Evolutionary conservation across 2,888 invertebrate species (phyloP), one percentile per base, ranked within the genome.

Genomic region (Nemurella pictetii): DNA sequence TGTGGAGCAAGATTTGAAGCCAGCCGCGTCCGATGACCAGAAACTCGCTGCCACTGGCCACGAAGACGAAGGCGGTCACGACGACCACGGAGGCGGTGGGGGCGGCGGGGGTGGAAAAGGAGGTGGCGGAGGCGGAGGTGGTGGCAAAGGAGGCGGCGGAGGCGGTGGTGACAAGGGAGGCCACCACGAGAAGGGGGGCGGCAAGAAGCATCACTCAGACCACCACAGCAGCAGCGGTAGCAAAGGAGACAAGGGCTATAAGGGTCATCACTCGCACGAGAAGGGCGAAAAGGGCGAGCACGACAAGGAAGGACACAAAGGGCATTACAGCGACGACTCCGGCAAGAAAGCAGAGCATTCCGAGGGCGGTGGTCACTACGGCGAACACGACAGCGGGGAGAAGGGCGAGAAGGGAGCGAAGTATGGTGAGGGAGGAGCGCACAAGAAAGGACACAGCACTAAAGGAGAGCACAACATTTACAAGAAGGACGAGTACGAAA

Each of bases 401-500:
- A 93, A 94, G 85, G 95, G 94, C 0, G 93, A 94, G 87, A 94
- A 95, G 88, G 91, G 90, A 5, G 91, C 91, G 3, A 88, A 88
- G 85, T 94, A 93, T 86, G 93, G 92, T 73, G 91, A 92, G 12
- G 93, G 93, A 0, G 95, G 94, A 0, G 93, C 94, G 86, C 94
- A 95, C 87, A 92, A 93, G 7, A 95, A 95, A 89, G 95, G 95
- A 0, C 94, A 95, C 89, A 94, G 93, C 89, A 95, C 95, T 0
- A 94, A 95, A 89, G 95, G 95, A 0, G 94, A 94, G 88, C 95
- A 95, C 88, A 94, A 94, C 88, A 92, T 95, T 80, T 94, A 94
- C 89, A 95, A 95, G 88, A 95, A 95, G 88, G 95, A 95, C 87
- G 95, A 95, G 88, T 95, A 93, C 88, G 94, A 95, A 88, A 95